These are phyloP conservation scores for Echinops telfairi DNA, from an alignment of 2,113 vertebrate genomes.

Conservation along the genomic window DNA sequence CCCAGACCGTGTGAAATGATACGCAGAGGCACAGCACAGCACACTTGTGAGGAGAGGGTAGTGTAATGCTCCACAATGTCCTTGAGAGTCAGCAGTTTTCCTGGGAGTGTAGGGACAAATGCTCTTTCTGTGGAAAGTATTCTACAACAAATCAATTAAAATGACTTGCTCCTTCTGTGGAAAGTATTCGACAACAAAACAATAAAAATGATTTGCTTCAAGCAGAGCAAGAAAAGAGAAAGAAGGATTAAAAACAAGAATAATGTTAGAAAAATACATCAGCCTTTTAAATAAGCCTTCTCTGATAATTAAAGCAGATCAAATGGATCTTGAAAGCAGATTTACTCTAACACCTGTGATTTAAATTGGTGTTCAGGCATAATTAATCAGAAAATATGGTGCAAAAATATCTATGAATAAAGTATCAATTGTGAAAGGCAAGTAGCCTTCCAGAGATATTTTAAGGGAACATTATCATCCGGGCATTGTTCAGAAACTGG, in stretches of 20 bases:
- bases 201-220: constrained; percentile 39
- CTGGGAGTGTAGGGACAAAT: background rate
- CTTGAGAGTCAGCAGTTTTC: constrained; percentile 31
- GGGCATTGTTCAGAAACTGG: constrained; percentile 49
- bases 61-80: background rate
- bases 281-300: constrained; percentile 1
- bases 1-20: background rate
- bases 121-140: background rate
- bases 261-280: background rate
- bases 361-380: constrained; percentile 46
- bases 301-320: constrained; percentile 20
- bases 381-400: background rate
- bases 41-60: background rate
- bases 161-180: background rate
- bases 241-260: background rate
- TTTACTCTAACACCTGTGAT: constrained; percentile 31
- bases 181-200: background rate
- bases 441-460: constrained; percentile 6
- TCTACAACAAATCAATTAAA: background rate
- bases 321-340: constrained; percentile 16
- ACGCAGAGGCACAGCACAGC: background rate
- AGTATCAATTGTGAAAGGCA: constrained; percentile 54
- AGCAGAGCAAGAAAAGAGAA: background rate
- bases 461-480: constrained; percentile 1
- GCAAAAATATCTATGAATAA: constrained; percentile 36